These are phyloP conservation scores for Bradysia coprophila DNA, from an alignment of 1,140 invertebrate genomes.

Conservation along the genomic window DNA sequence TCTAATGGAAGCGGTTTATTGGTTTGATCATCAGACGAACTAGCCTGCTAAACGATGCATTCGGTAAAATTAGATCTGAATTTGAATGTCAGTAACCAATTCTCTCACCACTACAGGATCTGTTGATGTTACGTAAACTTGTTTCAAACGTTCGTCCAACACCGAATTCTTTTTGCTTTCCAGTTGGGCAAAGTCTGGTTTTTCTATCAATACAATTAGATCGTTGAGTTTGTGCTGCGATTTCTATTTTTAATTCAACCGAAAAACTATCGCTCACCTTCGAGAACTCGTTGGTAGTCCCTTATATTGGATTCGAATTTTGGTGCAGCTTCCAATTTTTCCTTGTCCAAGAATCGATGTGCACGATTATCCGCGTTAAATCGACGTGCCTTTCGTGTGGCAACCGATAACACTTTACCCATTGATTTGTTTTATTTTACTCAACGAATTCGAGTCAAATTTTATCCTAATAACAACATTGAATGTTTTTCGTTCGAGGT, in stretches of 20 bases:
- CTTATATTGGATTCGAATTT: constrained; percentile 32
- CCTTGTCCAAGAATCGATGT: constrained; percentile 34
- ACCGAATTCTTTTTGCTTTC: constrained; percentile 15
- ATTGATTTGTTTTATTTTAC: too few relatives aligned
- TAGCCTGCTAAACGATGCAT: background rate
- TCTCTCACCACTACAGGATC: constrained; percentile 11
- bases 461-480: too few relatives aligned
- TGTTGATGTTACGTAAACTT: constrained; percentile 46
- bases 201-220: background rate
- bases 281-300: constrained; percentile 36
- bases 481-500: too few relatives aligned
- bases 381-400: constrained; percentile 28
- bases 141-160: constrained; percentile 38
- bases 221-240: background rate
- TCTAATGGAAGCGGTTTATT: constrained; percentile 13
- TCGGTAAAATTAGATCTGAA: background rate
- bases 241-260: background rate
- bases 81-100: background rate
- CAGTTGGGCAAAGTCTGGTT: background rate
- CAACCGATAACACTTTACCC: constrained; percentile 29
- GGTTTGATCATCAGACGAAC: background rate
- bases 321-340: constrained; percentile 46
- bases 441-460: too few relatives aligned
- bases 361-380: constrained; percentile 56
- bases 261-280: constrained; percentile 22